Evolutionary conservation across 2,113 vertebrate genomes (phyloP).

Genomic region (Anseranas semipalmata): DNA sequence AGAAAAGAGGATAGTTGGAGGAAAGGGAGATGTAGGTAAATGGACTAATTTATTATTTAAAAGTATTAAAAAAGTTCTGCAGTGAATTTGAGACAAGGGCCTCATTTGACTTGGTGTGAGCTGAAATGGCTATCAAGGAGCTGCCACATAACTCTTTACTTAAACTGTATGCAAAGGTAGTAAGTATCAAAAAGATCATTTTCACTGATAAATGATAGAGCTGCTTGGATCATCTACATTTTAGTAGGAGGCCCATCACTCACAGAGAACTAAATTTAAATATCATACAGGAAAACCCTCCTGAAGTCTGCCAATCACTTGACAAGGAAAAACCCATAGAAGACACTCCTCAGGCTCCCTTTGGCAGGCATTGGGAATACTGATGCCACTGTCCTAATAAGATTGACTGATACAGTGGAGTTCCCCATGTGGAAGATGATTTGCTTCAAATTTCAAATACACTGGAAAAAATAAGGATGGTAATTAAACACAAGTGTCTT

Average conservation of each 20-base stretch:
- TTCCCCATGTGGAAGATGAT: not conserved
- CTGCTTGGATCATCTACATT: not conserved
- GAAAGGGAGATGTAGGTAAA: not conserved
- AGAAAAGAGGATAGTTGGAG: not conserved
- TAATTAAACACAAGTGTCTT: not conserved
- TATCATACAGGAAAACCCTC: not conserved
- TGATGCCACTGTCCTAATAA: not conserved
- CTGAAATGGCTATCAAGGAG: not conserved
- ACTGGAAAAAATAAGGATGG: not conserved
- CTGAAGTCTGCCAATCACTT: not conserved
- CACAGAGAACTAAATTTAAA: not conserved
- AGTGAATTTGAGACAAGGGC: not conserved
- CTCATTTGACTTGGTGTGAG: not conserved
- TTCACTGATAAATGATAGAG: not conserved
- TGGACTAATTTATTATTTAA: not conserved
- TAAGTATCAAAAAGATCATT: not conserved
- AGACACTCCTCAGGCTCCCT: not conserved
- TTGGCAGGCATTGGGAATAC: not conserved
- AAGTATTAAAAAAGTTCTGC: not conserved
- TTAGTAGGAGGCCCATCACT: not conserved
- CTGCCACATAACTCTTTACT: not conserved
- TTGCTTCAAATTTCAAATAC: not conserved
- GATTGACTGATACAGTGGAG: not conserved
- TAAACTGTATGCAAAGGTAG: not conserved
- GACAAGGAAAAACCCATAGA: not conserved